Percentiles rank a stretch among this genome's conserved stretches.
Conservation (phyloP, 2,113 vertebrate genomes). For the Speoplatyrhinus poulsoni region DNA sequence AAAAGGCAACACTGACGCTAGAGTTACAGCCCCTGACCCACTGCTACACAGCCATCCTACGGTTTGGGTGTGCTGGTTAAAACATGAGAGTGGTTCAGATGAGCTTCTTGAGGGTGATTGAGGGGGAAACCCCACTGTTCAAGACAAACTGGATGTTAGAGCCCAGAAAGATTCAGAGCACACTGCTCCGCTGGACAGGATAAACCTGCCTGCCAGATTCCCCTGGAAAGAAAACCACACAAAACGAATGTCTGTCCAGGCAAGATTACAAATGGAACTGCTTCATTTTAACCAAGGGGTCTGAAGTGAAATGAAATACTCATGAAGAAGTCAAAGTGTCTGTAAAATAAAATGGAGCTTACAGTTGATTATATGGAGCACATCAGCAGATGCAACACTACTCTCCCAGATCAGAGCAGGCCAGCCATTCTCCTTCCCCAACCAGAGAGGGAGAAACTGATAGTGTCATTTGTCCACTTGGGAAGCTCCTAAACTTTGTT, state of each 20-base stretch:
- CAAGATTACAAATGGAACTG: constrained; percentile 6
- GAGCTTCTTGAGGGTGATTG: constrained; percentile 82
- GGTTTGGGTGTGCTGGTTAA: constrained; percentile 77
- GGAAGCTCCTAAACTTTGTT: constrained; percentile 67
- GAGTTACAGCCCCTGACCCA: constrained; percentile 79
- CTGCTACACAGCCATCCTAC: constrained; percentile 77
- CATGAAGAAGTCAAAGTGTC: constrained; percentile 24
- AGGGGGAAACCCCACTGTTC: constrained; percentile 85
- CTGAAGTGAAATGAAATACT: constrained; percentile 29
- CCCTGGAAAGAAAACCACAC: constrained; percentile 40
- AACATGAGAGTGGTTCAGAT: constrained; percentile 80
- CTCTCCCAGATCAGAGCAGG: constrained; percentile 62
- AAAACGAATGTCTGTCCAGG: no score
- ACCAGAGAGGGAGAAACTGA: constrained; percentile 78
- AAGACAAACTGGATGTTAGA: constrained; percentile 69
- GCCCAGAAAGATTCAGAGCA: constrained; percentile 77
- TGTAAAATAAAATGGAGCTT: constrained; percentile 29
- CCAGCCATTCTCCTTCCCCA: constrained; percentile 76
- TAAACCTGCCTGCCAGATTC: constrained; percentile 79
- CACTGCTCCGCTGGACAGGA: constrained; percentile 80
- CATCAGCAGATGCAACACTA: constrained; percentile 57
- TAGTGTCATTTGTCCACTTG: constrained; percentile 88
- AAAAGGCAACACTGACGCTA: constrained; percentile 78
- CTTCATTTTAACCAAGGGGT: constrained; percentile 25
- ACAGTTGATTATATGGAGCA: constrained; percentile 50